A percentile compares a stretch with the other conserved stretches of the same genome.
phyloP scores from a whole-genome alignment of 2,888 invertebrate genomes.

The Conistra vaccinii region DNA sequence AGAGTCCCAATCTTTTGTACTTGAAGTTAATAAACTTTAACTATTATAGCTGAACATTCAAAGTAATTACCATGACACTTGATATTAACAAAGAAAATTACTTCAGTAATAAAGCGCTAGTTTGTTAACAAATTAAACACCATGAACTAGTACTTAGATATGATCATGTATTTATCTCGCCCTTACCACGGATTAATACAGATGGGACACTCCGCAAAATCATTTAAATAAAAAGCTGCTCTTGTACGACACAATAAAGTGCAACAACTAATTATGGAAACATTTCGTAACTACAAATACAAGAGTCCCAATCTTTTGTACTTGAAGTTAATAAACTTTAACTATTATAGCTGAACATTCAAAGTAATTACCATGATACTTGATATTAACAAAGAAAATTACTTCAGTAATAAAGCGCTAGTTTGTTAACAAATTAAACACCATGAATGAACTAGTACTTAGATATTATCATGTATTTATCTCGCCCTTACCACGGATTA shows the following conservation, averaged over 20 bases:
- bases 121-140: constrained; percentile 48
- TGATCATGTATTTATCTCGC: constrained; percentile 54
- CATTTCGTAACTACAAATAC: background rate
- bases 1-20: background rate
- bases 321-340: constrained; percentile 32
- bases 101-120: constrained; percentile 14
- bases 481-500: too few species aligned
- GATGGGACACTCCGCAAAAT: too few species aligned
- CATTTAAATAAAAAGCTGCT: too few species aligned
- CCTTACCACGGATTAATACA: too few species aligned
- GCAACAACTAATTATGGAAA: background rate
- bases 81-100: constrained; percentile 44
- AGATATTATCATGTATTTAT: constrained; percentile 53
- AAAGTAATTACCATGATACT: constrained; percentile 39
- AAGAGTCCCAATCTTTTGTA: background rate
- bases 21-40: constrained; percentile 31
- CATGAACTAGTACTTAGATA: constrained; percentile 32
- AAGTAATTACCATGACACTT: constrained; percentile 41
- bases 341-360: constrained; percentile 16
- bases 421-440: constrained; percentile 49
- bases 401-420: constrained; percentile 12
- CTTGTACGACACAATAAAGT: too few species aligned
- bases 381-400: constrained; percentile 44
- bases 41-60: constrained; percentile 15
- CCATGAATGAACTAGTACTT: constrained; percentile 25